Conservation (phyloP, 2,797 vertebrate species). For the Gymnopithys bicolor region DNA sequence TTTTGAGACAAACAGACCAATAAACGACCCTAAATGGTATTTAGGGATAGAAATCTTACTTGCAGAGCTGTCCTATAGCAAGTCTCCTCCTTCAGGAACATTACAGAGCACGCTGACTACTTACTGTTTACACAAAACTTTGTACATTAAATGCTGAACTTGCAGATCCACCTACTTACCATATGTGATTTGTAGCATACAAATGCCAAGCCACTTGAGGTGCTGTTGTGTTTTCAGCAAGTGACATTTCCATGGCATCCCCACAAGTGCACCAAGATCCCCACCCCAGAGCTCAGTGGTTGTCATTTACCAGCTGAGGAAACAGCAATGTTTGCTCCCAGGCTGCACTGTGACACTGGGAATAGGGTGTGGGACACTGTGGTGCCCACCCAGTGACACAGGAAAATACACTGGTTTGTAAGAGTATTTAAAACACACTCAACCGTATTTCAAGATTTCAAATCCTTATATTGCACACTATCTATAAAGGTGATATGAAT, state of each 20-base stretch:
- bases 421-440: neutral
- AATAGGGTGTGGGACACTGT: neutral
- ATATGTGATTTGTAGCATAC: neutral
- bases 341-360: rapidly evolving
- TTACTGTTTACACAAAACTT: neutral
- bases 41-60: neutral
- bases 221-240: neutral
- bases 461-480: neutral
- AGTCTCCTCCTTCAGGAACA: neutral
- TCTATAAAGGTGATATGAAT: neutral
- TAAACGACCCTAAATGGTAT: neutral
- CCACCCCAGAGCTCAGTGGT: neutral
- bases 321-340: neutral
- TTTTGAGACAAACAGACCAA: neutral
- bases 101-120: neutral
- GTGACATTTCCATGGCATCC: neutral
- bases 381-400: neutral
- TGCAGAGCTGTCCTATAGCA: neutral
- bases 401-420: neutral
- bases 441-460: neutral
- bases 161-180: conserved; percentile 26
- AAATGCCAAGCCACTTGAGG: neutral
- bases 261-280: neutral
- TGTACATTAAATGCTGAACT: neutral
- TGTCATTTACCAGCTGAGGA: neutral